Base-by-base conservation (phyloP, 2,797 vertebrate genomes). In the Leuciscus waleckii region DNA sequence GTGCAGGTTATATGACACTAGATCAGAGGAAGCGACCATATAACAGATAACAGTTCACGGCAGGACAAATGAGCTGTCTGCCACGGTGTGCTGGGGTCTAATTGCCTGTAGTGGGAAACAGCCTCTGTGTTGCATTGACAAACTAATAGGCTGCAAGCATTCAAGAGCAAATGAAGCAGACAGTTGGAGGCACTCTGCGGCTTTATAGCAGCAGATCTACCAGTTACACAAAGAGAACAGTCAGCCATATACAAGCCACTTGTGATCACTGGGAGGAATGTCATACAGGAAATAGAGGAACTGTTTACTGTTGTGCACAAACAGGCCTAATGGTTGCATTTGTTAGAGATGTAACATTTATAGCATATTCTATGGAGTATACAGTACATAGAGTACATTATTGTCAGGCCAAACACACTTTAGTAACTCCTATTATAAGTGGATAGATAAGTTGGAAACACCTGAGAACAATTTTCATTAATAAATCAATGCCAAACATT, bases 1-100 rank as follows among this genome's bases (percentile, higher is more conserved):
- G 32, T 11, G 58, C 43, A 39, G 79, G 82, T 26, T 43, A 54
- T 68, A 29, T 39, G 82, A 84, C 49, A 56, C 46, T 7, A 68
- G 82, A 83, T 77, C 61, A 77, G 61, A 77, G 73, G 61, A 68
- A 67, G 73, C 58, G 21, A 39, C 46, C 32, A 7, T 10, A 78
- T 84, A 84, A 84, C 73, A 83, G 82, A 75, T 76, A 83, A 83
- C 46, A n/a, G 82, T 84, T 84, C n/a, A 5, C 16, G 11, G 73
- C 46, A 56, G 82, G 74, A 84, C 74, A 84, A 84, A 77, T n/a
- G 74, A 84, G 74, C 74, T 69, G 61, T 83, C 73, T 68, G 43
- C 23, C n/a, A 29, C 9, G 6, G 14, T 54, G 71, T 39, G 73
- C 35, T 49, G 51, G 13, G 39, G 61, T 29, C 61, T 68, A 77